Percentiles rank a stretch among this genome's conserved stretches.
phyloP scores from a whole-genome alignment of 2,888 invertebrate genomes.

The Erebia epiphron region DNA sequence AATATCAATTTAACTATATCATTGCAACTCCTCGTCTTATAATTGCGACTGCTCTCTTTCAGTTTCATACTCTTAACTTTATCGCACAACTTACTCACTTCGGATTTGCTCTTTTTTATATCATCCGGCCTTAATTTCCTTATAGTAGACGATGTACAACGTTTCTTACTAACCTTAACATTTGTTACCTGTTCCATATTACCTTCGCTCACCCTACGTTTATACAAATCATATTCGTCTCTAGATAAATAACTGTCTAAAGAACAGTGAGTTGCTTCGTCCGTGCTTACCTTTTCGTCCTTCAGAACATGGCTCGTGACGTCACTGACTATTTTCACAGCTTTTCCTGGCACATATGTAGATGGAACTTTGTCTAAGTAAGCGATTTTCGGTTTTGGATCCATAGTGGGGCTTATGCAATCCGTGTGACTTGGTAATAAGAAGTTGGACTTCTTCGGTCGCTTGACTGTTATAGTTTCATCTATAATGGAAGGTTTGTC shows the following conservation, averaged over 20 bases:
- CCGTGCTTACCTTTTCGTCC: constrained; percentile 67
- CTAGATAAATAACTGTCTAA: constrained; percentile 83
- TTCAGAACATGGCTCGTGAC: constrained; percentile 66
- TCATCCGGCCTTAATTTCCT: constrained; percentile 68
- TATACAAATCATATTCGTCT: constrained; percentile 64
- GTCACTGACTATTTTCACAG: constrained; percentile 87
- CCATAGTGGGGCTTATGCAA: constrained; percentile 60
- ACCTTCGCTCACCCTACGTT: constrained; percentile 69
- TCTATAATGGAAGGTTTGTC: constrained; percentile 68
- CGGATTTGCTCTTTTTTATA: constrained; percentile 73
- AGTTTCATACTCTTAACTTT: constrained; percentile 74
- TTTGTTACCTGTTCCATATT: constrained; percentile 53
- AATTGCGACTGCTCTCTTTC: constrained; percentile 65
- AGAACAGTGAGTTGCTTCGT: constrained; percentile 64
- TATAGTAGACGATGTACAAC: constrained; percentile 68
- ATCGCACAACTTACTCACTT: constrained; percentile 79
- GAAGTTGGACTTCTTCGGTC: constrained; percentile 64
- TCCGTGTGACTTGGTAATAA: constrained; percentile 65
- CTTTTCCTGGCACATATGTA: constrained; percentile 86
- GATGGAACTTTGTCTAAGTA: constrained; percentile 68
- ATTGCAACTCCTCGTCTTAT: constrained; percentile 76
- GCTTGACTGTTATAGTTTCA: constrained; percentile 67
- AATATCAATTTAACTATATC: constrained; percentile 88
- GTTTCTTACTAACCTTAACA: constrained; percentile 55
- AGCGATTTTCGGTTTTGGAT: constrained; percentile 69